Conservation (phyloP, 1,140 invertebrate genomes). For the Ceratosolen fusciceps region DNA sequence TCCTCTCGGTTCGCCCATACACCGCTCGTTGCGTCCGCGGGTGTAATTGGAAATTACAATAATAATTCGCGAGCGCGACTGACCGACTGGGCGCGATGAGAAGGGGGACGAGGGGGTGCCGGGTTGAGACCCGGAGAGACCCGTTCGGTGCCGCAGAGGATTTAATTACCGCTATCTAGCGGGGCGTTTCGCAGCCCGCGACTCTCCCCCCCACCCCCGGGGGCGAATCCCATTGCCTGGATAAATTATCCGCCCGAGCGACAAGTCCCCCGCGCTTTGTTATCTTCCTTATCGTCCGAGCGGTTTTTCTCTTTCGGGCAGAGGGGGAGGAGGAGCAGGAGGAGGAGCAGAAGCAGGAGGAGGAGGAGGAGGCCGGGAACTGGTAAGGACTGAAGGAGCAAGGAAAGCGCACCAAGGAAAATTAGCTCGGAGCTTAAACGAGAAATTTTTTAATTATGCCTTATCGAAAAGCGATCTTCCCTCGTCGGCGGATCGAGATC, state of each 20-base stretch:
- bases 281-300: conserved; percentile 71
- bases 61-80: neutral
- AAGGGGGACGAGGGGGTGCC: too few relatives aligned
- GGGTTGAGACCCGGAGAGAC: too few relatives aligned
- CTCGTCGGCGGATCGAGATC: conserved; percentile 39
- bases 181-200: too few relatives aligned
- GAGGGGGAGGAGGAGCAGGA: too few relatives aligned
- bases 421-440: conserved; percentile 69
- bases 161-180: conserved; percentile 71
- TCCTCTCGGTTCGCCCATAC: neutral
- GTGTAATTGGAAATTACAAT: too few relatives aligned
- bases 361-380: too few relatives aligned
- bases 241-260: conserved; percentile 66
- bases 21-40: too few relatives aligned
- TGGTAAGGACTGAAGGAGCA: too few relatives aligned
- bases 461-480: conserved; percentile 72
- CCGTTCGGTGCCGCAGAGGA: conserved; percentile 11
- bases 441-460: conserved; percentile 74
- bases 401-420: conserved; percentile 63
- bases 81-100: neutral
- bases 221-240: conserved; percentile 68
- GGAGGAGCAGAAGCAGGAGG: too few relatives aligned
- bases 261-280: conserved; percentile 60
- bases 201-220: conserved; percentile 64
- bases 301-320: too few relatives aligned